phyloP scores from a whole-genome alignment of 2,888 invertebrate species.

The Chymomyza caudatula region DNA sequence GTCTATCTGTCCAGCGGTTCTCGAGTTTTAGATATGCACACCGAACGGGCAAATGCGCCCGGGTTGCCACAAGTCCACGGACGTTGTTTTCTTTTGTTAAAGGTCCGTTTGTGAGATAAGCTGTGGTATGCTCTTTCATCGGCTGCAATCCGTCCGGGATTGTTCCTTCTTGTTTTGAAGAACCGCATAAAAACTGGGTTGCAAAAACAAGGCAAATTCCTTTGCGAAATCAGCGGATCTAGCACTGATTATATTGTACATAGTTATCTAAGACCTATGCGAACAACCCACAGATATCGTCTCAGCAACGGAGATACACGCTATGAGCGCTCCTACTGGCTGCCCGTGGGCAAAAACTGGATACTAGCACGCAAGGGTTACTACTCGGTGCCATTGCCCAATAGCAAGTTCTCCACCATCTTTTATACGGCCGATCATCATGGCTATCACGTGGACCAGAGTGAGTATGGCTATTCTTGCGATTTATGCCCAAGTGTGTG shows the following conservation, averaged over 20 bases:
- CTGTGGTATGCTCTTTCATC: no score
- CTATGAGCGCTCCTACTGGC: slow-evolving; percentile 71
- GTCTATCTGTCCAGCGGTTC: no score
- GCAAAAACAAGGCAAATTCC: no score
- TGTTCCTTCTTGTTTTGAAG: not conserved
- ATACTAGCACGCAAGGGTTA: slow-evolving; percentile 70
- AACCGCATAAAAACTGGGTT: no score
- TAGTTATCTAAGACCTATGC: no score
- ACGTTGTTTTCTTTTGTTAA: no score
- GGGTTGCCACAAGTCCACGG: no score
- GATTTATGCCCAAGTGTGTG: slow-evolving; percentile 1
- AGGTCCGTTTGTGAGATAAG: no score
- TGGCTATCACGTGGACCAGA: slow-evolving; percentile 66
- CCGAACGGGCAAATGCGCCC: no score
- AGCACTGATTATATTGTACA: no score
- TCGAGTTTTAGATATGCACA: no score
- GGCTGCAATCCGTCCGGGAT: not conserved
- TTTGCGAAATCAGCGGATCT: no score
- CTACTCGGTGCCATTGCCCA: slow-evolving; percentile 70
- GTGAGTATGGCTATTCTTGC: slow-evolving; percentile 45
- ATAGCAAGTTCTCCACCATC: slow-evolving; percentile 61
- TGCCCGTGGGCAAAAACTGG: slow-evolving; percentile 45
- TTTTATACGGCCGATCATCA: slow-evolving; percentile 73
- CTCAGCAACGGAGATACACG: slow-evolving; percentile 72
- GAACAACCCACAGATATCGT: slow-evolving; percentile 54